Percentiles rank a stretch among this genome's conserved stretches.
These are phyloP conservation scores for Timandra comae DNA, from an alignment of 2,888 invertebrate species.

Conservation along the genomic window DNA sequence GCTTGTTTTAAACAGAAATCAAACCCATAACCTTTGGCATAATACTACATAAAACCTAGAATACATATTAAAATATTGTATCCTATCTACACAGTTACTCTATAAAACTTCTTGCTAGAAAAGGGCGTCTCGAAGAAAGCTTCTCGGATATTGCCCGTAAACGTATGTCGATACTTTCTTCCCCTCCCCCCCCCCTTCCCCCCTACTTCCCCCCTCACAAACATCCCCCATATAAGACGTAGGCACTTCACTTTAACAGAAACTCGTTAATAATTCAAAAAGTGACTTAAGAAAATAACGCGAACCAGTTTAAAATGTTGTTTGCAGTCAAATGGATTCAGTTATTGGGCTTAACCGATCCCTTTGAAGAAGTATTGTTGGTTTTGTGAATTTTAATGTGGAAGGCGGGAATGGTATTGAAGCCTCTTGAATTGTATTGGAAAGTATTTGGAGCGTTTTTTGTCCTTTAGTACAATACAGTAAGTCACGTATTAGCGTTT, in stretches of 20 bases:
- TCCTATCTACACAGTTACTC: no score
- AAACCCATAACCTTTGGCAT: no score
- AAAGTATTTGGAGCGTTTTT: no score
- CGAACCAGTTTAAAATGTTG: slow-evolving; percentile 12
- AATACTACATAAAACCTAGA: no score
- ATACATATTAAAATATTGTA: no score
- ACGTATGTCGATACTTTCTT: slow-evolving; percentile 45
- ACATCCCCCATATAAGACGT: slow-evolving; percentile 4
- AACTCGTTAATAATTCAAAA: slow-evolving; percentile 15
- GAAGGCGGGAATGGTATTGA: no score
- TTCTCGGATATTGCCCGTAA: slow-evolving; percentile 47
- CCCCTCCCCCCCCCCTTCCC: slow-evolving; percentile 10
- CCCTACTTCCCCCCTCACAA: slow-evolving; percentile 21
- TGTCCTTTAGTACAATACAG: no score
- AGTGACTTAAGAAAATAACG: slow-evolving; percentile 16
- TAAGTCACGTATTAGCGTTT: no score
- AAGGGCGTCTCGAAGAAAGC: slow-evolving; percentile 46
- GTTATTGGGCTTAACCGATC: background rate
- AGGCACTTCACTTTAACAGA: slow-evolving; percentile 1
- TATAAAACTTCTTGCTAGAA: slow-evolving; percentile 33
- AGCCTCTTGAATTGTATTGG: no score
- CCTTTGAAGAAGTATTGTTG: background rate
- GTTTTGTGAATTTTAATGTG: slow-evolving; percentile 2
- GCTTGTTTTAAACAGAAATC: no score
- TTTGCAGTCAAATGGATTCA: slow-evolving; percentile 3